Base-by-base conservation (phyloP, 2,797 vertebrate species). In the Pygocentrus nattereri region DNA sequence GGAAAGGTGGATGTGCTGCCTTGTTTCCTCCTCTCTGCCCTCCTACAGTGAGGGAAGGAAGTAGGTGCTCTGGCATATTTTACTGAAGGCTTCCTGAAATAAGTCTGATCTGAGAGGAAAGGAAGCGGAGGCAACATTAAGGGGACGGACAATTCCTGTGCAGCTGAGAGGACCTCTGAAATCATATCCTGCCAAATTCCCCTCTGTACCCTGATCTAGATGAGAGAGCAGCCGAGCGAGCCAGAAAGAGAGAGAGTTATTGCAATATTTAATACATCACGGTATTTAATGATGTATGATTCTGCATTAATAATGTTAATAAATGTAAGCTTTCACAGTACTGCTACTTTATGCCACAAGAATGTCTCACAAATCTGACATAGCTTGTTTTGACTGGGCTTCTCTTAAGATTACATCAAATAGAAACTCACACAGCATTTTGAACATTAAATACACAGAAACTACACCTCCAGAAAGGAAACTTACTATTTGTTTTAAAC, bases 101-200 rank as follows among this genome's bases (percentile, higher is more conserved):
- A 83, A 68, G 68, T 59, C 64, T 86, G 82, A 89, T 88, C 84
- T 86, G 75, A 87, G 58, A 74, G 21, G 23, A 80, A 54, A 79
- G 87, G 78, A 82, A 84, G 69, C 30, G 49, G 68, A 83, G 82
- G 87, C 82, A 75, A 80, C 56, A 80, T 84, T 87, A 85, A 76
- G 75, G 82, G 87, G 87, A 86, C 6, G 38, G 82, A 71, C 89
- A 86, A 88, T 93, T 94, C 94, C 93, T 89, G 76, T 89, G 88
- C 89, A 92, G 92, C 91, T 93, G 90, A 93, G 88, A 89, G 84
- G 82, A 82, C 78, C 76, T 83, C 88, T 94, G 90, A 93, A 82
- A 85, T 93, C 88, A 93, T 88, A 91, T 94, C 93, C 93, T 90
- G 84, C 78, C 69, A 58, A 89, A 90, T 84, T 81, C 80, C 84